Evolutionary conservation across 2,888 invertebrate species (phyloP).

Genomic region (Cremastobaeus sp.): DNA sequence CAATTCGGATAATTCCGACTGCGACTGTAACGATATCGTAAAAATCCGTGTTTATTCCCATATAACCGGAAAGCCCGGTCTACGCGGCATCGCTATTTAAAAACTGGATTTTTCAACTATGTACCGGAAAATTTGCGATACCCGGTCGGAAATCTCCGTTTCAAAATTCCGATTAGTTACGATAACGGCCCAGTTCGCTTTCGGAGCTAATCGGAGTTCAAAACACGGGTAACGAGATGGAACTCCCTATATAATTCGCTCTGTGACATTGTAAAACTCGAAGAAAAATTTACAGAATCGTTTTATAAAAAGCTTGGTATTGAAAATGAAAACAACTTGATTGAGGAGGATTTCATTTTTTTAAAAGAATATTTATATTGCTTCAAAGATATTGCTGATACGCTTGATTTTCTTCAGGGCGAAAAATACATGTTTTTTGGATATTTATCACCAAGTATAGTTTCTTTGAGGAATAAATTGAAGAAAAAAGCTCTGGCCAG

Average conservation of each 20-base stretch:
- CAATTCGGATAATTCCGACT: too few species aligned
- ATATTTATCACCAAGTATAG: conserved; percentile 5
- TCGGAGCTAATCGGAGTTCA: too few species aligned
- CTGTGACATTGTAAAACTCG: not conserved
- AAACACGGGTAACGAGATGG: too few species aligned
- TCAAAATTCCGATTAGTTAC: too few species aligned
- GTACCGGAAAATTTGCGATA: too few species aligned
- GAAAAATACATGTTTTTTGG: conserved; percentile 12
- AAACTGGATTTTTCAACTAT: too few species aligned
- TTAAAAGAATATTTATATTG: not conserved
- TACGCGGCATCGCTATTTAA: too few species aligned
- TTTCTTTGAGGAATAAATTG: conserved; percentile 2
- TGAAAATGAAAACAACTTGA: not conserved
- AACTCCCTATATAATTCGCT: conserved; percentile 11
- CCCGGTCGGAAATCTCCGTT: too few species aligned
- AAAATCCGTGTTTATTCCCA: too few species aligned
- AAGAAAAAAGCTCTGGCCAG: not conserved
- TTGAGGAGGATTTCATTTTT: not conserved
- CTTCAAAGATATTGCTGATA: not conserved
- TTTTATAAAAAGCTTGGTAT: not conserved
- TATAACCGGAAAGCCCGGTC: too few species aligned
- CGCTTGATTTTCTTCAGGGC: not conserved
- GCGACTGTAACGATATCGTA: too few species aligned
- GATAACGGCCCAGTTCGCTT: too few species aligned
- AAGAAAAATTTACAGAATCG: not conserved